Evolutionary conservation across 2,888 invertebrate species (phyloP).

Genomic region (Drosophila diplacantha): DNA sequence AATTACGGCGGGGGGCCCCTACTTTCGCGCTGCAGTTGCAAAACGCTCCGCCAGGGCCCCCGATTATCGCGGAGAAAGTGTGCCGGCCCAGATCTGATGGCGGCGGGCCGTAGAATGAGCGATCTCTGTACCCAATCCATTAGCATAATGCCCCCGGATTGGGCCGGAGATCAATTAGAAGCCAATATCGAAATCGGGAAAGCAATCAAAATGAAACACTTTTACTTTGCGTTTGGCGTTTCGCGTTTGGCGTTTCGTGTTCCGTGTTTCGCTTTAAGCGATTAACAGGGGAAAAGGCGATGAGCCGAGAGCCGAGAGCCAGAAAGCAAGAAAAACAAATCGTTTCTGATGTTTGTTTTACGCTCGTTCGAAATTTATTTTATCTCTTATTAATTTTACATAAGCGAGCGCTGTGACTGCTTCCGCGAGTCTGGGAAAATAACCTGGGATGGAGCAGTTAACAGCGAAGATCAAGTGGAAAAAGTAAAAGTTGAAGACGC

Average conservation of each 20-base stretch:
- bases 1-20: slow-evolving; percentile 34
- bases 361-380: slow-evolving; percentile 52
- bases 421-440: slow-evolving; percentile 45
- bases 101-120: slow-evolving; percentile 10
- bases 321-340: slow-evolving; percentile 22
- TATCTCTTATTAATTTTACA: slow-evolving; percentile 59
- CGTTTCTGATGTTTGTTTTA: slow-evolving; percentile 49
- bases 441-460: slow-evolving; percentile 36
- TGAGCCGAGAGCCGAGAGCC: slow-evolving; percentile 3
- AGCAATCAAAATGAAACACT: slow-evolving; percentile 47
- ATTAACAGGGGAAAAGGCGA: slow-evolving; percentile 23
- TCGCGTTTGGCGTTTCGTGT: slow-evolving; percentile 48
- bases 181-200: slow-evolving; percentile 15
- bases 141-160: slow-evolving; percentile 26
- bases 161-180: slow-evolving; percentile 33
- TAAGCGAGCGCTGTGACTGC: slow-evolving; percentile 41
- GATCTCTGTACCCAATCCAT: slow-evolving; percentile 22
- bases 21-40: slow-evolving; percentile 18
- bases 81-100: slow-evolving; percentile 1
- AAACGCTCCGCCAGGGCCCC: background rate
- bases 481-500: slow-evolving; percentile 53
- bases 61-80: slow-evolving; percentile 17
- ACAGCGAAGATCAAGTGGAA: slow-evolving; percentile 25
- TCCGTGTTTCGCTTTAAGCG: slow-evolving; percentile 51
- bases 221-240: slow-evolving; percentile 49